Conservation (phyloP, 1,140 invertebrate genomes). For the Hetaerina americana region DNA sequence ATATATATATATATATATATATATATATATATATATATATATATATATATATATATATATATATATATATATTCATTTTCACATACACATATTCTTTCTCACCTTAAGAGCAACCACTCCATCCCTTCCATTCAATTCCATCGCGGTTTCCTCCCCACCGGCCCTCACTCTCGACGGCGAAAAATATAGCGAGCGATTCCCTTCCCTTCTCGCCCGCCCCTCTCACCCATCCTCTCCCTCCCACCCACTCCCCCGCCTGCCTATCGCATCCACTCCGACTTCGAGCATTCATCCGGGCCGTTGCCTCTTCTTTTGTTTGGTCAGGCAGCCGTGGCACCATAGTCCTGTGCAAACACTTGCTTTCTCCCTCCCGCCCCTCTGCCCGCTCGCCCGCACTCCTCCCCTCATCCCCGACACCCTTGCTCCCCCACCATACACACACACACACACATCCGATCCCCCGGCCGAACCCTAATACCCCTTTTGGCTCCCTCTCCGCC, state of each 20-base stretch:
- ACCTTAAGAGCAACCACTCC: too few relatives aligned
- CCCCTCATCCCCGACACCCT: not conserved
- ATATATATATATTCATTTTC: too few relatives aligned
- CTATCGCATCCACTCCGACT: not conserved
- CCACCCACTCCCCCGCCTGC: not conserved
- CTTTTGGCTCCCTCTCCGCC: too few relatives aligned
- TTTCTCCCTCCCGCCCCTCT: not conserved
- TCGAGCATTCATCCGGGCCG: not conserved
- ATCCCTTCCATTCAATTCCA: too few relatives aligned
- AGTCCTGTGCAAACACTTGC: conserved; percentile 4
- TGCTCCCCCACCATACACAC: not conserved
- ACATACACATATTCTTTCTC: too few relatives aligned
- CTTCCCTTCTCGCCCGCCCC: not conserved
- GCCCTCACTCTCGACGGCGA: too few relatives aligned
- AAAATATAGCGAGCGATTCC: too few relatives aligned
- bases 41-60: too few relatives aligned
- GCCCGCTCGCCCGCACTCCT: not conserved
- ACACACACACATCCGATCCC: not conserved
- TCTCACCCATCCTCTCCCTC: not conserved
- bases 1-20: too few relatives aligned
- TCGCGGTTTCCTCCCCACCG: too few relatives aligned
- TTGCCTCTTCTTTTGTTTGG: conserved; percentile 5
- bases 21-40: too few relatives aligned
- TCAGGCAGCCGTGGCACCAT: conserved; percentile 3
- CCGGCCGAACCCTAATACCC: too few relatives aligned